These are phyloP conservation scores for Pseudopipra pipra DNA, from an alignment of 2,113 vertebrate species.

Conservation along the genomic window DNA sequence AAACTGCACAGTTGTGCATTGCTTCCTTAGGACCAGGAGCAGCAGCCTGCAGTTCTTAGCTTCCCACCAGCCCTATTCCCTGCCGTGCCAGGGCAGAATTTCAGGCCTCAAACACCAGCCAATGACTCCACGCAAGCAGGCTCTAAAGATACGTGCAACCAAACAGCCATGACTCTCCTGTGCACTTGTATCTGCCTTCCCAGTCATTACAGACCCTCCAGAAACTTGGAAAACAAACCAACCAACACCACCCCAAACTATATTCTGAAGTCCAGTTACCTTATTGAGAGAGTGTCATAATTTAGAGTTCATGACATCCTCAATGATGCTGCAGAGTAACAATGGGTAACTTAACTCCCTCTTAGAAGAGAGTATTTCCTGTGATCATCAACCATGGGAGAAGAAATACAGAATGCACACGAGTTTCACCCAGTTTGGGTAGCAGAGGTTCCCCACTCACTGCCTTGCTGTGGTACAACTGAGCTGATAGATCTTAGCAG, in stretches of 20 bases:
- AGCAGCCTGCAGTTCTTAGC: background rate
- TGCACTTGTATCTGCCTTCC: slow-evolving; percentile 26
- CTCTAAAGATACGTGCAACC: slow-evolving; percentile 3
- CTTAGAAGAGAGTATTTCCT: background rate
- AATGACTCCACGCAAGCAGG: slow-evolving; percentile 18
- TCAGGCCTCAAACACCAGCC: slow-evolving; percentile 14
- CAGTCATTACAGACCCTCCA: background rate
- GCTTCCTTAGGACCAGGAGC: slow-evolving; percentile 14
- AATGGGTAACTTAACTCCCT: background rate
- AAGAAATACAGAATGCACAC: slow-evolving; percentile 6
- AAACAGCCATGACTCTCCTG: slow-evolving; percentile 1
- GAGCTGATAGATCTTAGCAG: slow-evolving; percentile 17
- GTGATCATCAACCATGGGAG: slow-evolving; percentile 12
- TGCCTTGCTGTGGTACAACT: slow-evolving; percentile 31
- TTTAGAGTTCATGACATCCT: background rate
- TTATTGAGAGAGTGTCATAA: background rate
- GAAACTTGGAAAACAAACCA: background rate
- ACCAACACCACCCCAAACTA: background rate
- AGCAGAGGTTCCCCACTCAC: background rate
- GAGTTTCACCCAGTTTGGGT: background rate
- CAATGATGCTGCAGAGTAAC: background rate
- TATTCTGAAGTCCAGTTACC: background rate
- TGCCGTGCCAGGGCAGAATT: slow-evolving; percentile 11
- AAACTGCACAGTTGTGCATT: background rate
- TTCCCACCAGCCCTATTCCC: background rate